Conservation (phyloP, 2,113 vertebrate genomes). For the Erpornis zantholeuca region DNA sequence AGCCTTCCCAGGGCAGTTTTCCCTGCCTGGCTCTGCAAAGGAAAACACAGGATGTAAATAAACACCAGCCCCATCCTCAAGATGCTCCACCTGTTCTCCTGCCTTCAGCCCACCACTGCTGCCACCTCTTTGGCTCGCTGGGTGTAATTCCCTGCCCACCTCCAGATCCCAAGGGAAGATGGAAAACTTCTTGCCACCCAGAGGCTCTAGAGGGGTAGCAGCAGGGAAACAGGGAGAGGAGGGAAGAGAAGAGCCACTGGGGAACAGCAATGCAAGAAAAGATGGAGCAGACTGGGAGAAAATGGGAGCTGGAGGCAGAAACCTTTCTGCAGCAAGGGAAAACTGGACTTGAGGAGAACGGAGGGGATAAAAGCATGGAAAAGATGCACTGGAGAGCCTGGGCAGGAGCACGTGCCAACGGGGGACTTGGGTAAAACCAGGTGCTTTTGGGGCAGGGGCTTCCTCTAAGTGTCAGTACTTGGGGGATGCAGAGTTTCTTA, state of each 20-base stretch:
- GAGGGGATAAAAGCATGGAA: neutral
- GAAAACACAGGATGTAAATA: neutral
- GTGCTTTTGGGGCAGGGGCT: neutral
- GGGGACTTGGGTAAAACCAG: neutral
- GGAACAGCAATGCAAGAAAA: neutral
- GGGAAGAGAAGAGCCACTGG: rapidly evolving
- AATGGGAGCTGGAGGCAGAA: neutral
- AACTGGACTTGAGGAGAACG: neutral
- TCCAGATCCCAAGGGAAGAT: neutral
- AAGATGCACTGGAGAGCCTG: neutral
- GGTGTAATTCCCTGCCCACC: neutral
- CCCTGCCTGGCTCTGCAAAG: neutral
- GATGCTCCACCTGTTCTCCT: neutral
- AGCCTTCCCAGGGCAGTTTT: neutral
- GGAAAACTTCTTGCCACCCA: neutral
- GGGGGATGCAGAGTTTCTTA: neutral
- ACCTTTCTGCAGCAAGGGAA: neutral
- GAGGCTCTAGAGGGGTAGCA: neutral
- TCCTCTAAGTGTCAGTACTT: neutral
- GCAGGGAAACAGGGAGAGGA: neutral
- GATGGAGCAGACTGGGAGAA: neutral
- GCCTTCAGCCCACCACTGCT: rapidly evolving
- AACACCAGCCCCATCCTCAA: neutral
- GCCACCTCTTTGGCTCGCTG: neutral
- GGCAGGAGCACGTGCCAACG: neutral